Evolutionary conservation across 2,888 invertebrate genomes (phyloP), one percentile per base, ranked within the genome.

Genomic region (Athalia rosae): DNA sequence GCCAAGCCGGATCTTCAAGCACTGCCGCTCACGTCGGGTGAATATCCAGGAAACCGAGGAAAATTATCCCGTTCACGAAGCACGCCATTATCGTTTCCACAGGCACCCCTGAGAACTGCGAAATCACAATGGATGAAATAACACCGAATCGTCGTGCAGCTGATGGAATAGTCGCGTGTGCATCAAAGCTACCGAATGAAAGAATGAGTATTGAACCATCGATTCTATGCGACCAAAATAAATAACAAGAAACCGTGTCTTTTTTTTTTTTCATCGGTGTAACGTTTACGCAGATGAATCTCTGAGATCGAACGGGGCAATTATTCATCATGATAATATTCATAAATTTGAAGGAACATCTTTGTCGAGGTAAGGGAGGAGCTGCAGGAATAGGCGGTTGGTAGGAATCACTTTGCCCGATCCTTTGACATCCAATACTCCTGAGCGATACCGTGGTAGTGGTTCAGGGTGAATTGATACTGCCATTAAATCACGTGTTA

Each of bases 401-500:
- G 8, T 41, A 3, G 6, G 28, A 53, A 67, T 67, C 28, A 28
- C 28, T 66, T 67, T 53, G 41, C 67, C 13, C 11, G 45, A 56
- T 43, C 8, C 7, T 8, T 71, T n/a, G 56, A 6, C 4, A 58
- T 43, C 15, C 45, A 45, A 43, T 58, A 71, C 50, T 15, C 43
- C 7, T 13, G 58, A 71, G 45, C 56, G 28, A 56, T 66, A 66
- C 4, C 50, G 9, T 28, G 1, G 28, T 1, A 28, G 28, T 28
- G 50, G 66, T 3, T 28, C 50, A 66, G 66, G 41, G 13, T 71
- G 58, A 71, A 71, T 71, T 56, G 58, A 45, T 45, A 41, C 56
- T 45, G 15, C 71, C 13, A 56, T 58, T 58, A 69, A 56, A 69
- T 69, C 69, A 69, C n/a, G 69, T 56, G 69, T 43, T 15, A 43